These are phyloP conservation scores for Sinopyrophorus schimmeli DNA, from an alignment of 2,888 invertebrate genomes.

Conservation along the genomic window DNA sequence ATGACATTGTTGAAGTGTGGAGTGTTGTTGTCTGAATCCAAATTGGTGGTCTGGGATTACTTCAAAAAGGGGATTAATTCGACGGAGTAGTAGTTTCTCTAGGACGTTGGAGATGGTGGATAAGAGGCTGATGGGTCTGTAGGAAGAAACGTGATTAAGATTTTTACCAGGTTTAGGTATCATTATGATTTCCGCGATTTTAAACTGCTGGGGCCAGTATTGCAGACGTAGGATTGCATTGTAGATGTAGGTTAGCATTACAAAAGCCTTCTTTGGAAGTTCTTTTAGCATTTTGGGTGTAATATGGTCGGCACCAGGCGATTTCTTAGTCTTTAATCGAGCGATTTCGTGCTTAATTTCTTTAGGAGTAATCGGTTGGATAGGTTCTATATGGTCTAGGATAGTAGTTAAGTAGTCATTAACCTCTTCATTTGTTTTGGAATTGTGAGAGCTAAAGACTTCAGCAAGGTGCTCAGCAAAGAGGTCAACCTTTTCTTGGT, in stretches of 20 bases:
- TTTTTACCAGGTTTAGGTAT: conserved; percentile 1
- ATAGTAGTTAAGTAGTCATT: background rate
- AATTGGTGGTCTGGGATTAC: background rate
- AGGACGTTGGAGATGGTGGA: background rate
- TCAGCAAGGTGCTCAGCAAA: background rate
- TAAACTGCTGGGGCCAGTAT: background rate
- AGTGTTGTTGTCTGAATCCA: too few relatives aligned
- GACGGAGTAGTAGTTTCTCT: background rate
- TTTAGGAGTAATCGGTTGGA: background rate
- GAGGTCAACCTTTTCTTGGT: too few relatives aligned
- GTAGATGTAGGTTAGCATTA: conserved; percentile 2
- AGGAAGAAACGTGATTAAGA: background rate
- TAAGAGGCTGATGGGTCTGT: conserved; percentile 3
- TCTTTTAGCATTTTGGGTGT: conserved; percentile 7
- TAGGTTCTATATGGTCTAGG: conserved; percentile 4
- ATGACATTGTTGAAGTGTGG: too few relatives aligned
- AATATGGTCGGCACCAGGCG: background rate
- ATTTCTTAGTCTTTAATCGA: background rate
- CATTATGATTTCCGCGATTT: background rate
- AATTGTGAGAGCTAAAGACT: background rate
- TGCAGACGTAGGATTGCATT: background rate
- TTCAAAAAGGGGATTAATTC: background rate
- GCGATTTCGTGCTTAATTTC: background rate
- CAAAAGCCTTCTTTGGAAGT: conserved; percentile 2
- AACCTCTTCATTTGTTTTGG: background rate